Base-by-base conservation (phyloP, 2,113 vertebrate species). In the Marmota monax region DNA sequence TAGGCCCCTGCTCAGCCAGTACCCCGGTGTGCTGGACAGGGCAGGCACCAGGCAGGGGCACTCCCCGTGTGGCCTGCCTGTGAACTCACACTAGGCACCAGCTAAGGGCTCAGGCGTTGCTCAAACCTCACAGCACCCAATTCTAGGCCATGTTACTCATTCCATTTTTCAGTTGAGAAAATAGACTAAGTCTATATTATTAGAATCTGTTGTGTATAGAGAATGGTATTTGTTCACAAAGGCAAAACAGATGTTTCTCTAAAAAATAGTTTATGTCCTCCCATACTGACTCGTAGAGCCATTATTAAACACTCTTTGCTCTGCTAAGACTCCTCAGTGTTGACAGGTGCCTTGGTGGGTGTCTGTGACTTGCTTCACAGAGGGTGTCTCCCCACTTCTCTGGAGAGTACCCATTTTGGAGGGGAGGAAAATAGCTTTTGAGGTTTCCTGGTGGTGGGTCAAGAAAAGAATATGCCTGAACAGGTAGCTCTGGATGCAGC, bases 21-120 rank as follows among this genome's bases (percentile, higher is more conserved):
- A 14, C 53, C 45, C 39, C 1, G 7, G 1, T 1, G 8, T 0
- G 8, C 69, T 25, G 20, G 77, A 45, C 4, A 3, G 16, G 27
- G 65, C 2, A 5, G 16, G 9, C 5, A 10, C 45, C 11, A 32
- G 2, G 37, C 23, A 2, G 7, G 69, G 29, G n/a, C 34, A 0
- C 23, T 29, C 51, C 53, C n/a, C 0, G 23, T 0, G 63, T 25
- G 90, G 42, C 39, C 63, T 56, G 39, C 61, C 84, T 27, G 18
- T 7, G 9, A 14, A 27, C 16, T 17, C 34, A n/a, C 6, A 74
- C 74, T 27, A 2, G 48, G 7, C 7, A 45, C 76, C 45, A 39
- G 2, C 3, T 20, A 20, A 63, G 56, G n/a, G 48, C 45, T 80
- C 0, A 8, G 8, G 14, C 76, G 32, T n/a, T 10, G 4, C 58